Base-by-base conservation (phyloP, 2,888 invertebrate genomes). In the Eutolmus rufibarbis region DNA sequence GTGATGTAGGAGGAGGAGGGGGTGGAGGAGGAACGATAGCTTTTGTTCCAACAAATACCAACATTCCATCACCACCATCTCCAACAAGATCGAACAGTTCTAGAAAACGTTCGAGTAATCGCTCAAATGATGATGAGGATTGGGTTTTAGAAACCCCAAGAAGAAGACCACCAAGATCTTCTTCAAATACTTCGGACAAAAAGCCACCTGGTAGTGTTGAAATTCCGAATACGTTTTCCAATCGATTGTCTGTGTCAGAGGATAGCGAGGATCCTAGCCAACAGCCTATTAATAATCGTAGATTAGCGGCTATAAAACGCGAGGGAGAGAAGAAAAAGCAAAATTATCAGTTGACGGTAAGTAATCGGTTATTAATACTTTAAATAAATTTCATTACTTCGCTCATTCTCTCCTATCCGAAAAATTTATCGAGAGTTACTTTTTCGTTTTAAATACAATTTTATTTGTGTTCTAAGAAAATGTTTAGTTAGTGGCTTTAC, bases 71-170 rank as follows among this genome's bases (percentile, higher is more conserved):
- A n/a, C 87, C 88, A 78, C 86, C 87, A 76, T 87, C 88, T 28
- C 87, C 88, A 74, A 76, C 87, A 19, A 57, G 81, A 81, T 81
- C 79, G 34, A 46, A 56, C 57, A 77, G 43, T 78, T 77, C 86
- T n/a, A 84, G 87, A 19, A 88, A 88, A 81, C 87, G 88, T 12
- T 81, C 87, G 40, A 87, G 34, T 12, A 87, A 86, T 74, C 85
- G 87, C 81, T 85, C 88, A 40, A 88, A 88, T 74, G 87, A 87
- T 78, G 88, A 88, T 74, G 88, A 88, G 28, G 88, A 87, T 77
- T 93, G 93, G 93, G 91, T 92, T 40, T 90, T 93, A 90, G 93
- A 94, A 87, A 92, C 93, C 7, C 93, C 93, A 40, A 88, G 88
- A 86, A 82, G 86, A 46, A 84, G 88, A 19, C 88, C 87, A 66